These are phyloP conservation scores for Rugalucina vietnamica DNA, from an alignment of 2,888 invertebrate species.

Conservation along the genomic window DNA sequence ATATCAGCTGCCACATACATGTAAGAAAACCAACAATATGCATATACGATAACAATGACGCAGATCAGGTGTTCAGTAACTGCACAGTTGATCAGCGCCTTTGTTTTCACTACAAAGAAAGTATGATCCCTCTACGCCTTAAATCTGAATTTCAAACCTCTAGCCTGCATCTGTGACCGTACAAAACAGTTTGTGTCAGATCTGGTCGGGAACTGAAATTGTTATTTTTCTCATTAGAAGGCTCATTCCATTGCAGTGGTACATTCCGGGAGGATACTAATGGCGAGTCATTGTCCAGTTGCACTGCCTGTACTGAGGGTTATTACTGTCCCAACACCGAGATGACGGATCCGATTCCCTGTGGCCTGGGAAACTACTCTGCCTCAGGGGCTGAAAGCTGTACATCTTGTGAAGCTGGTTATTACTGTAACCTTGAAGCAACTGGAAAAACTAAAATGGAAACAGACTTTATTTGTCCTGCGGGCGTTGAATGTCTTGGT, in stretches of 20 bases:
- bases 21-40: too few species aligned
- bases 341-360: constrained; percentile 73
- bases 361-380: constrained; percentile 81
- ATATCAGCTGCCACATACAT: too few species aligned
- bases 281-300: constrained; percentile 71
- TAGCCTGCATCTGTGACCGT: too few species aligned
- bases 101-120: too few species aligned
- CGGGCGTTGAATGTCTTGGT: constrained; percentile 80
- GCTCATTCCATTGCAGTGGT: constrained; percentile 79
- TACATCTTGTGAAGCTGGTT: constrained; percentile 76
- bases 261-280: constrained; percentile 71
- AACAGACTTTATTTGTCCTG: constrained; percentile 72
- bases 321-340: constrained; percentile 79
- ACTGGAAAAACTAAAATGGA: constrained; percentile 75
- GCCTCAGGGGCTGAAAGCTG: constrained; percentile 75
- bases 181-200: too few species aligned
- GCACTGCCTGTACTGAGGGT: constrained; percentile 79
- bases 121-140: too few species aligned
- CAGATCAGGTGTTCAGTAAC: too few species aligned
- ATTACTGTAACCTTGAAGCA: constrained; percentile 79
- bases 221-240: too few species aligned
- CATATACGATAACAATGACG: too few species aligned
- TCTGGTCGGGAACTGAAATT: too few species aligned
- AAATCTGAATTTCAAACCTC: too few species aligned
- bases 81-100: too few species aligned